phyloP scores from a whole-genome alignment of 2,113 vertebrate species.

The Canis aureus region DNA sequence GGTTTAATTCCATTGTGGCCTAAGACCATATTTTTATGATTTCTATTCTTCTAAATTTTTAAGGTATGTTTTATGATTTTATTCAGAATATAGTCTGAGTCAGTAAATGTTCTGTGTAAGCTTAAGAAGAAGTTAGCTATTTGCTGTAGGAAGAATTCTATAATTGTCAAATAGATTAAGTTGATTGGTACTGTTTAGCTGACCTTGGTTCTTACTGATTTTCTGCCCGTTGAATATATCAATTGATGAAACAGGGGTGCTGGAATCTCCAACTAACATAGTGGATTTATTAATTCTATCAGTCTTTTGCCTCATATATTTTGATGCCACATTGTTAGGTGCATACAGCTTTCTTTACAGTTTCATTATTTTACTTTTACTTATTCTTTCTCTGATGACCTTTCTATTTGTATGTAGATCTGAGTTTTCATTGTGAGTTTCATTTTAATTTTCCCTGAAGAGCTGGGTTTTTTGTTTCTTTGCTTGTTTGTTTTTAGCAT shows the following conservation, averaged over 20 bases:
- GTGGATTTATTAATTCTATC: neutral
- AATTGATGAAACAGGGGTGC: neutral
- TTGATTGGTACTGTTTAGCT: neutral
- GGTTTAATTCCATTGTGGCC: neutral
- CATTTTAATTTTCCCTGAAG: neutral
- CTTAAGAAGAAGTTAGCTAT: neutral
- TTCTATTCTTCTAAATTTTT: neutral
- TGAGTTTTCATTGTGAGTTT: neutral
- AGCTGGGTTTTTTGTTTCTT: neutral
- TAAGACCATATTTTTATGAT: neutral
- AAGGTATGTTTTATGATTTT: neutral
- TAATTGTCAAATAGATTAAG: neutral
- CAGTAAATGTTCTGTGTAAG: neutral
- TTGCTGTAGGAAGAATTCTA: neutral
- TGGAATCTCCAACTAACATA: neutral
- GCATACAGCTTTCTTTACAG: neutral
- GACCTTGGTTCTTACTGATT: neutral
- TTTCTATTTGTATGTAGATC: neutral
- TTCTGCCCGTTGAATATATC: neutral
- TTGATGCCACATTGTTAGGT: neutral
- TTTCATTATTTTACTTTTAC: neutral
- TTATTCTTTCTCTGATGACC: neutral
- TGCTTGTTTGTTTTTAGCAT: neutral
- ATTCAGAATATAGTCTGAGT: neutral
- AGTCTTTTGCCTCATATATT: neutral